phyloP scores from a whole-genome alignment of 2,113 vertebrate genomes.

The Hippocampus guttulatus region DNA sequence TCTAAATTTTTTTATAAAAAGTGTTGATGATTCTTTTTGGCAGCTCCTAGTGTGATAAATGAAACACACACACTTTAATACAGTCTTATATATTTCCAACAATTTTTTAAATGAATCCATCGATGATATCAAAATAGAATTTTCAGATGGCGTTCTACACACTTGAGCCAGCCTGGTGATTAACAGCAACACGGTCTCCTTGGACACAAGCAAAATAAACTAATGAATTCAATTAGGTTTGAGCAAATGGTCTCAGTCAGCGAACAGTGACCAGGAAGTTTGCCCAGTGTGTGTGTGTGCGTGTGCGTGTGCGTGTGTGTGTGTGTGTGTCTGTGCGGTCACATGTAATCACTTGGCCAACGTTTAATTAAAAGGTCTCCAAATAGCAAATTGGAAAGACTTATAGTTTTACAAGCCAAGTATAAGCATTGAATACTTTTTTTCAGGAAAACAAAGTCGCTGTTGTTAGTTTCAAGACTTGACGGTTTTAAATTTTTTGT shows the following conservation, averaged over 20 bases:
- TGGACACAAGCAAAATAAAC: constrained; percentile 58
- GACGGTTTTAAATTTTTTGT: too few species aligned
- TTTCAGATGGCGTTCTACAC: constrained; percentile 14
- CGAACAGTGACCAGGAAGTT: constrained; percentile 33
- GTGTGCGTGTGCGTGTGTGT: too few species aligned
- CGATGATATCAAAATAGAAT: neutral
- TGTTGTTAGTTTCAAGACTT: too few species aligned
- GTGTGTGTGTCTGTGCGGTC: neutral
- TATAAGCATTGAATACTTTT: too few species aligned
- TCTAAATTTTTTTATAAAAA: neutral
- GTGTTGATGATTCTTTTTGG: neutral
- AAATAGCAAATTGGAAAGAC: constrained; percentile 24
- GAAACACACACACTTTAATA: neutral
- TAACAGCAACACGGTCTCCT: constrained; percentile 23
- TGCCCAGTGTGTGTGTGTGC: neutral
- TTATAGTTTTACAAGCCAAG: too few species aligned
- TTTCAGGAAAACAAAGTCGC: too few species aligned
- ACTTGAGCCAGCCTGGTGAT: neutral
- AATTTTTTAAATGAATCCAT: neutral
- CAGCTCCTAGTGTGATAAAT: neutral
- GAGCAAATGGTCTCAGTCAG: constrained; percentile 63
- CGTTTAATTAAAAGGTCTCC: constrained; percentile 54
- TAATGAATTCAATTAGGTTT: constrained; percentile 71
- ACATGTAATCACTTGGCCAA: constrained; percentile 31
- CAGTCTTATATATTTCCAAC: neutral